A percentile compares a stretch with the other conserved stretches of the same genome.
Conservation (phyloP, 2,888 invertebrate genomes). For the Brachyptera risi region DNA sequence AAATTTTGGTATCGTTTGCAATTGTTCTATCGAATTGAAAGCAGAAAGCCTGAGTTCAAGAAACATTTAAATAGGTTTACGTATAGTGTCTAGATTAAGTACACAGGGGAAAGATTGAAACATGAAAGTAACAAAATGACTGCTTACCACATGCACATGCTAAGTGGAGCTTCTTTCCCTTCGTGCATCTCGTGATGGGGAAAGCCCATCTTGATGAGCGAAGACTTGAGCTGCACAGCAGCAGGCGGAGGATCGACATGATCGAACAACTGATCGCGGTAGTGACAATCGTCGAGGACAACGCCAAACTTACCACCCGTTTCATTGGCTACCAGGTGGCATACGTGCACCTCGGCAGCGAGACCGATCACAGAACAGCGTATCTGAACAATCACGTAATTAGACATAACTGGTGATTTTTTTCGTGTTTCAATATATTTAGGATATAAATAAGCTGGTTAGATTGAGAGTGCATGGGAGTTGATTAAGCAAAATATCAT, state of each 20-base stretch:
- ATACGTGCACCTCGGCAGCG: slow-evolving; percentile 92
- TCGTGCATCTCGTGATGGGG: slow-evolving; percentile 69
- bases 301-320: slow-evolving; percentile 69
- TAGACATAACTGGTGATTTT: no score
- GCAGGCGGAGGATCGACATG: slow-evolving; percentile 53
- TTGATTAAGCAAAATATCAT: no score
- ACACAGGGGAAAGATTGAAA: no score
- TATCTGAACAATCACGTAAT: slow-evolving; percentile 51
- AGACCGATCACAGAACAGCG: slow-evolving; percentile 93
- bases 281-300: slow-evolving; percentile 54
- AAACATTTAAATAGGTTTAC: no score
- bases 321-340: slow-evolving; percentile 75
- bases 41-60: no score
- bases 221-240: slow-evolving; percentile 66
- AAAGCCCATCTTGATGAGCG: slow-evolving; percentile 94
- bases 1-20: no score
- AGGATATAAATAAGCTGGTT: no score
- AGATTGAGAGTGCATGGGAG: no score
- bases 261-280: slow-evolving; percentile 35
- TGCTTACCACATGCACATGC: slow-evolving; percentile 87
- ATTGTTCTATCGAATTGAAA: no score
- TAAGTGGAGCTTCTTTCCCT: slow-evolving; percentile 64
- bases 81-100: no score
- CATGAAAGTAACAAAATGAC: no score
- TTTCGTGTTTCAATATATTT: no score